Evolutionary conservation across 1,140 invertebrate species (phyloP), one percentile per base, ranked within the genome.

Genomic region (Ostrea edulis): DNA sequence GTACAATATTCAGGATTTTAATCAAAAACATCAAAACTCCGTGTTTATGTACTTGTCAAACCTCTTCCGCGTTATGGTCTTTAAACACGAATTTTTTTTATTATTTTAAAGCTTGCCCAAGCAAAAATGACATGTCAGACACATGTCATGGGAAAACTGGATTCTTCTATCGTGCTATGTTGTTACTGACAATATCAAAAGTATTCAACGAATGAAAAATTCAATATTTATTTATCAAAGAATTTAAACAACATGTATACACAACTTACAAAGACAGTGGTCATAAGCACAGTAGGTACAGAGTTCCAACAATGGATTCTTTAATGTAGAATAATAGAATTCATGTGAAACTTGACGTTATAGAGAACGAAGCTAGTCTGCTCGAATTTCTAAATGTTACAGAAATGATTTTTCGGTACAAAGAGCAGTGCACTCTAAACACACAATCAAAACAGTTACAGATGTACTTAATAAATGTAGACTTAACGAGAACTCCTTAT

Each of bases 391-490:
- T 7, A 62, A 2, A 20, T 58, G 55, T 58, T 25, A 11, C 25
- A 71, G 65, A 71, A 22, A 71, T 71, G 8, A 71, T 29, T 77
- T 35, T 17, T 77, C 68, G 9, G 68, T 77, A 77, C 68, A 77
- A 77, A 77, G 68, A 29, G 25, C 29, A 29, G 29, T 8, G 68
- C 25, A 3, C 25, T 77, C 25, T 25, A 77, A 12, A 77, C n/a
- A n/a, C n/a, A 77, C 22, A 77, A 29, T 17, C 22, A 77, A 35
- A 25, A 77, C 25, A 77, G 35, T 9, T 44, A 44, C 35, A 44
- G 1, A 44, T 44, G 22, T 77, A 77, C 68, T 77, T 77, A 77
- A 35, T 29, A 25, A 0, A 77, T 29, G 4, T 77, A 77, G 5
- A 77, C 29, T 29, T 29, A 35, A 29, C 35, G 68, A 77, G 22